Evolutionary conservation across 1,140 invertebrate species (phyloP).

Genomic region (Drosophila punjabiensis): DNA sequence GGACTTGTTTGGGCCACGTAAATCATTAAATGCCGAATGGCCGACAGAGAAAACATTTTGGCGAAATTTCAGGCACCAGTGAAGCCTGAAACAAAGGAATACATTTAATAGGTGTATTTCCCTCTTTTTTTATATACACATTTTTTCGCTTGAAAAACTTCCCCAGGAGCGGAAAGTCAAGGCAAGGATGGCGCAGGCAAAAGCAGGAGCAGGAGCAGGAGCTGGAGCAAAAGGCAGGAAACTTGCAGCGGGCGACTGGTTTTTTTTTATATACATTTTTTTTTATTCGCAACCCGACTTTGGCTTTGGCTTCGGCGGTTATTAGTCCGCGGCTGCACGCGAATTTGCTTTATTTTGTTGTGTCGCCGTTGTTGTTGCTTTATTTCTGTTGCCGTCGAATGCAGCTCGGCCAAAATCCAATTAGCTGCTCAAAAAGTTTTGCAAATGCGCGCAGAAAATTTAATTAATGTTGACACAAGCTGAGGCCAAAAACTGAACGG

Average conservation of each 20-base stretch:
- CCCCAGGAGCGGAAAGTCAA: constrained; percentile 40
- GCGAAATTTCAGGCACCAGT: constrained; percentile 73
- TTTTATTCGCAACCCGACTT: constrained; percentile 28
- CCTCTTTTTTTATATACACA: constrained; percentile 53
- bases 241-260: constrained; percentile 73
- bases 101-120: constrained; percentile 81
- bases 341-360: constrained; percentile 66
- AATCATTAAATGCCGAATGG: constrained; percentile 72
- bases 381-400: constrained; percentile 42
- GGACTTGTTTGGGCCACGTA: constrained; percentile 54
- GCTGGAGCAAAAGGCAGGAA: constrained; percentile 49
- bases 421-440: constrained; percentile 81
- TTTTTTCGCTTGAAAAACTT: constrained; percentile 68
- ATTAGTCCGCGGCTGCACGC: constrained; percentile 78
- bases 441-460: constrained; percentile 76
- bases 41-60: constrained; percentile 70
- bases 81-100: constrained; percentile 62
- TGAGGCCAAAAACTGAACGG: constrained; percentile 54
- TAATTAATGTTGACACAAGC: constrained; percentile 83
- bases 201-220: constrained; percentile 10
- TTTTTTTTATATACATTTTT: constrained; percentile 45
- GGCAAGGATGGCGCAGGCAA: constrained; percentile 13
- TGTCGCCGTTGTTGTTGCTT: constrained; percentile 29
- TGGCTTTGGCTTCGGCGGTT: constrained; percentile 62
- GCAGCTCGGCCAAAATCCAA: constrained; percentile 72